Base-by-base conservation (phyloP, 2,113 vertebrate genomes). In the Jacana jacana region DNA sequence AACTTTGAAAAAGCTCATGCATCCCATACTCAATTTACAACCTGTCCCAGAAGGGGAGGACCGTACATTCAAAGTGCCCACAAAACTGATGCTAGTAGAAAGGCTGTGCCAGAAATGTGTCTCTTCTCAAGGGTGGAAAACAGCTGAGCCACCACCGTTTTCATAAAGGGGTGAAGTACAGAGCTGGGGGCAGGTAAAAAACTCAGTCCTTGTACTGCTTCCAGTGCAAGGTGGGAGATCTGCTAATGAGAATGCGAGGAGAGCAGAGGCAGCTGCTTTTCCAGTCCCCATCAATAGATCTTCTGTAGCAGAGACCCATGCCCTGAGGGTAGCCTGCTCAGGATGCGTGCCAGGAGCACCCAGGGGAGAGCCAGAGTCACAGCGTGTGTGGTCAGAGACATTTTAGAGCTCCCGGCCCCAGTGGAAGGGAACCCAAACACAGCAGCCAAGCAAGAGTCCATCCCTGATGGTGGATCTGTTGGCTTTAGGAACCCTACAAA, bases 381-480 rank as follows among this genome's bases (percentile, higher is more conserved):
- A 73, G 46, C 4, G 2, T 1, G 0, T 65, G 51, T 0, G 0
- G 4, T 40, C 20, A 27, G 61, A n/a, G 39, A 78, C 24, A 7
- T 51, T 51, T 80, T 42, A 42, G 63, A 61, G 54, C 35, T 81
- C 35, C 20, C 19, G 27, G 37, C 17, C 28, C 12, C 46, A 30
- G 37, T 0, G 0, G n/a, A 81, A 66, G 17, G 51, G 52, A 84
- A 54, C 42, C 6, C 39, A 51, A 78, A 54, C 0, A 3, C 12
- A 81, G 33, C 23, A 54, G 35, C 15, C 5, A 1, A 4, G 22
- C 0, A 4, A 35, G 42, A 81, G 57, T 37, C 39, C 49, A 60
- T 25, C 46, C 25, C 61, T 35, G 17, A 12, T 1, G 5, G 10
- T 27, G 49, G 33, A 55, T 73, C 35, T 3, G 2, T 64, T 70